Percentiles rank a stretch among this genome's conserved stretches.
Conservation (phyloP, 2,113 vertebrate genomes). For the Anoura caudifer region DNA sequence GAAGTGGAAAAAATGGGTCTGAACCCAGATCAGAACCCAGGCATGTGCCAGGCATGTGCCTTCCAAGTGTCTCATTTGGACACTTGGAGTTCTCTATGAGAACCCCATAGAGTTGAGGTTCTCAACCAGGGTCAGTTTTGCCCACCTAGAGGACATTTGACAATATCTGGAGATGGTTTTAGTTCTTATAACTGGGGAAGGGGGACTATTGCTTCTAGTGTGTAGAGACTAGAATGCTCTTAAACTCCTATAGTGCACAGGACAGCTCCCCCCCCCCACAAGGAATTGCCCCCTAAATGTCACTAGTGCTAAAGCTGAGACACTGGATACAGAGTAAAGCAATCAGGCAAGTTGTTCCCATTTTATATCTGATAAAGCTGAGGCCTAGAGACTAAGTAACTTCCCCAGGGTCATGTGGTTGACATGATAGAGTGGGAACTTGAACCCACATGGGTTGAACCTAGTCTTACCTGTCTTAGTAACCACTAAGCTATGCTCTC, state of each 20-base stretch:
- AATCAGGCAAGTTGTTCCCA: neutral
- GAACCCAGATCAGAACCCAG: neutral
- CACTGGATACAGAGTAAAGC: neutral
- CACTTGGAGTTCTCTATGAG: too few species aligned
- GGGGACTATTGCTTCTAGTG: neutral
- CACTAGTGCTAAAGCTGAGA: neutral
- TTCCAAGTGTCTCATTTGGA: neutral
- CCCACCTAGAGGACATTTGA: neutral
- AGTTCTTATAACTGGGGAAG: neutral
- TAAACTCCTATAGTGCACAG: neutral
- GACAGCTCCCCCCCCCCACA: neutral
- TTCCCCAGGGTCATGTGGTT: neutral
- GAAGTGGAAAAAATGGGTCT: neutral
- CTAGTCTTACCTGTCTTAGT: neutral
- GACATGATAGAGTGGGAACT: neutral
- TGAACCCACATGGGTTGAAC: neutral
- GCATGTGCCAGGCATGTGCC: neutral
- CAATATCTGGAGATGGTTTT: neutral
- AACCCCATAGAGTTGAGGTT: neutral
- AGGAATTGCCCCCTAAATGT: neutral
- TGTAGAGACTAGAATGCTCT: neutral
- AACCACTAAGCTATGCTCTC: neutral
- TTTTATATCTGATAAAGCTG: neutral
- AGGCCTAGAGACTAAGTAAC: neutral
- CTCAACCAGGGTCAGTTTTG: neutral